These are phyloP conservation scores for Wiebesia pumilae DNA, from an alignment of 1,140 invertebrate genomes.

Conservation along the genomic window DNA sequence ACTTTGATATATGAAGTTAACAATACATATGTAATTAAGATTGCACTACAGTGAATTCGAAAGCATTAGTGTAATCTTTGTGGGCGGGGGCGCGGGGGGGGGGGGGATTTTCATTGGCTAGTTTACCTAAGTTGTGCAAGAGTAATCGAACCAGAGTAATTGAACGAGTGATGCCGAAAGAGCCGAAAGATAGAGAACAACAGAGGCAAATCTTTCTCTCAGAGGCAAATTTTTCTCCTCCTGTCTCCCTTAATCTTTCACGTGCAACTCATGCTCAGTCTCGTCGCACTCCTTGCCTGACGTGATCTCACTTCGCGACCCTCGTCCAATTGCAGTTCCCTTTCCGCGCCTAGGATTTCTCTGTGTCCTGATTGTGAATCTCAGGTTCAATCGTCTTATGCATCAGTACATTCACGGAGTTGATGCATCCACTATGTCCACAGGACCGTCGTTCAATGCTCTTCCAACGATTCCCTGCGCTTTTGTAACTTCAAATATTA, in stretches of 20 bases:
- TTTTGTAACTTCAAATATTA: background rate
- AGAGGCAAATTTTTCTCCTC: no score
- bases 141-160: no score
- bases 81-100: no score
- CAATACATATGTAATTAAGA: no score
- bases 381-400: slow-evolving; percentile 25
- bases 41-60: no score
- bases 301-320: background rate
- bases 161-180: no score
- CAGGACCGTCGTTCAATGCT: background rate
- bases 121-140: no score
- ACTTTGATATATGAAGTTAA: no score
- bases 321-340: background rate
- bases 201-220: no score
- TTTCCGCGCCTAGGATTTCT: slow-evolving; percentile 29
- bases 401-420: background rate
- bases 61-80: no score
- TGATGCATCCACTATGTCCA: background rate
- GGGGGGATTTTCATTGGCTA: no score
- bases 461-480: background rate
- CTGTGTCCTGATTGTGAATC: slow-evolving; percentile 16
- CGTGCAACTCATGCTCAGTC: background rate
- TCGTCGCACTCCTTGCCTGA: background rate
- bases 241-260: background rate
- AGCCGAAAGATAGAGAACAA: no score